Evolutionary conservation across 2,888 invertebrate genomes (phyloP).

Genomic region (Andrena trimmerana): DNA sequence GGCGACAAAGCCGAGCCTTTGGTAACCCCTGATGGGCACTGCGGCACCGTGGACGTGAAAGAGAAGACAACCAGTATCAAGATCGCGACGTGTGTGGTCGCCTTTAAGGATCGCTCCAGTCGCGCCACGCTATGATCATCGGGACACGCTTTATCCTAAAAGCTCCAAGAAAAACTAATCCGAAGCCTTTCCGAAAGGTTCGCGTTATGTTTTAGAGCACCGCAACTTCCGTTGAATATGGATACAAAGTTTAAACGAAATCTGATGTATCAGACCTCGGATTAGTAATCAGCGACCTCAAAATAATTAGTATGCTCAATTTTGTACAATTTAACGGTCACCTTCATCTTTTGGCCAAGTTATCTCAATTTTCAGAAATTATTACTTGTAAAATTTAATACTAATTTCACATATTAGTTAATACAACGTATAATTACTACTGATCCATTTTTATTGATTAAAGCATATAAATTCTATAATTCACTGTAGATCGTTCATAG

Average conservation of each 20-base stretch:
- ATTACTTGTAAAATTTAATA: too few relatives aligned
- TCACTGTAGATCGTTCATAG: too few relatives aligned
- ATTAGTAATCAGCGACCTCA: too few relatives aligned
- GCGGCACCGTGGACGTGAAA: slow-evolving; percentile 66
- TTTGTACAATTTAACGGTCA: too few relatives aligned
- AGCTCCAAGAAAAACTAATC: slow-evolving; percentile 7
- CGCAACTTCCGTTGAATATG: not conserved
- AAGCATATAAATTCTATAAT: too few relatives aligned
- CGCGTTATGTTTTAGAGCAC: not conserved
- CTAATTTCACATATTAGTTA: too few relatives aligned
- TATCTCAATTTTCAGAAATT: too few relatives aligned
- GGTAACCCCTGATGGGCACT: slow-evolving; percentile 64
- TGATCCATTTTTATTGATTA: too few relatives aligned
- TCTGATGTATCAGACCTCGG: too few relatives aligned
- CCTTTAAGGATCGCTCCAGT: slow-evolving; percentile 70
- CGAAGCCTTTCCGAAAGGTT: not conserved
- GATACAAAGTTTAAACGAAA: not conserved
- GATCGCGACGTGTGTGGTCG: slow-evolving; percentile 80
- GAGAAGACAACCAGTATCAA: slow-evolving; percentile 69
- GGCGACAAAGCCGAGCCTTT: slow-evolving; percentile 68
- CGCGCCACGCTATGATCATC: slow-evolving; percentile 58
- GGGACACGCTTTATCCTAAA: slow-evolving; percentile 23
- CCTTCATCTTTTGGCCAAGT: too few relatives aligned
- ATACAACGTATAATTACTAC: too few relatives aligned
- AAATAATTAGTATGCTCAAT: too few relatives aligned